These are phyloP conservation scores for Anabacerthia variegaticeps DNA, from an alignment of 2,797 vertebrate species.

Conservation along the genomic window DNA sequence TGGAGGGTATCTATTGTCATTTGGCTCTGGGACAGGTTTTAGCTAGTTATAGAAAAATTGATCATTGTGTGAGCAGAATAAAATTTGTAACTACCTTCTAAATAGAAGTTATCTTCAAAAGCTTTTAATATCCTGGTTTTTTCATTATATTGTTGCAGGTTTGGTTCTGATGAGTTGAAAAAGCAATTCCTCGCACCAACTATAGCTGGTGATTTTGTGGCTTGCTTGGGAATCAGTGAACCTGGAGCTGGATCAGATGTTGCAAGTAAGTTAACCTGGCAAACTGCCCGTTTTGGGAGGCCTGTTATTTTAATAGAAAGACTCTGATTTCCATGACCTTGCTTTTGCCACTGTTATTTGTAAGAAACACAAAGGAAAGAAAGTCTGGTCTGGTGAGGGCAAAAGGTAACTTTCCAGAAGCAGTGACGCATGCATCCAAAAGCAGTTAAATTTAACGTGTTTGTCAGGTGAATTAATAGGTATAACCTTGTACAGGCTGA, in stretches of 20 bases:
- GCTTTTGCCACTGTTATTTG: not conserved
- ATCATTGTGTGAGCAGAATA: not conserved
- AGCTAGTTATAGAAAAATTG: not conserved
- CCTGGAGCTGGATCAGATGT: slow-evolving; percentile 86
- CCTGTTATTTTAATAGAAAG: not conserved
- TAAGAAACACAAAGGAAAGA: not conserved
- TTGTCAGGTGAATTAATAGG: not conserved
- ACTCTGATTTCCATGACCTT: not conserved
- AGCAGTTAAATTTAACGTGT: not conserved
- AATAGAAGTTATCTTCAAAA: not conserved
- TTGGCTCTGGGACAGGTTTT: not conserved
- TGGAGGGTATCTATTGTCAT: not conserved
- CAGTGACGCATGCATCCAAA: not conserved
- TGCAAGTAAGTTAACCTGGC: slow-evolving; percentile 77
- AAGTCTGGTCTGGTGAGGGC: not conserved
- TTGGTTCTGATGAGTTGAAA: slow-evolving; percentile 85
- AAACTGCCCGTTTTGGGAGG: not conserved
- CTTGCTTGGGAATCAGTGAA: slow-evolving; percentile 87
- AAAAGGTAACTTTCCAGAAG: not conserved
- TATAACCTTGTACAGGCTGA: not conserved
- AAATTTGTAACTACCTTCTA: not conserved
- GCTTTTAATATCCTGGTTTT: not conserved
- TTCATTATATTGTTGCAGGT: slow-evolving; percentile 70
- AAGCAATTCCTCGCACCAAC: slow-evolving; percentile 82
- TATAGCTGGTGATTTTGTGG: slow-evolving; percentile 85